Conservation (phyloP, 2,113 vertebrate genomes). For the Puntigrus tetrazona region DNA sequence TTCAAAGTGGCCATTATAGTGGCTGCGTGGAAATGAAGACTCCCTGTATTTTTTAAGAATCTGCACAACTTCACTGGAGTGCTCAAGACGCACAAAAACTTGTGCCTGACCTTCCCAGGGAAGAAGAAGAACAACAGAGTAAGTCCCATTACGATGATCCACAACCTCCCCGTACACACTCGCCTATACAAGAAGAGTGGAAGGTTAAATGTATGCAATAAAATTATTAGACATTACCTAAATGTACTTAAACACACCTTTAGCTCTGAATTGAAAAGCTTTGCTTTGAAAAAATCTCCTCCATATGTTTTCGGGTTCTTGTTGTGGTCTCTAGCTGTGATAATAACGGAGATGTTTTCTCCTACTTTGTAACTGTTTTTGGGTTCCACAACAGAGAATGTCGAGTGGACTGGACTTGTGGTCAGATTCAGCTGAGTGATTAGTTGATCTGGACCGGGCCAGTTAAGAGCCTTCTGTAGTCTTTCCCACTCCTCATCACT, state of each 20-base stretch:
- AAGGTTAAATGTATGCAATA: not conserved
- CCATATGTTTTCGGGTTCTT: not conserved
- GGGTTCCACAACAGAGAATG: not conserved
- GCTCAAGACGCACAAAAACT: too few species aligned
- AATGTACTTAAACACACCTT: not conserved
- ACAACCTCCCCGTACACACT: slow-evolving; percentile 27
- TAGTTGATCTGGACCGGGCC: not conserved
- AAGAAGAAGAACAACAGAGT: not conserved
- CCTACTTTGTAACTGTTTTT: not conserved
- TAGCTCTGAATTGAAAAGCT: not conserved
- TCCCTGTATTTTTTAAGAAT: too few species aligned
- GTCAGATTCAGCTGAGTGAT: not conserved
- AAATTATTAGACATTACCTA: not conserved
- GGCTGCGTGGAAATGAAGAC: too few species aligned
- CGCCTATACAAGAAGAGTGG: not conserved
- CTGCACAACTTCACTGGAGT: too few species aligned
- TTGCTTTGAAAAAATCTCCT: not conserved
- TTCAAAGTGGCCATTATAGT: too few species aligned
- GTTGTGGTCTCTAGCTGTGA: not conserved
- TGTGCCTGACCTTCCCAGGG: too few species aligned
- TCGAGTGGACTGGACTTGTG: slow-evolving; percentile 17
- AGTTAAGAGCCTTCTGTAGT: not conserved
- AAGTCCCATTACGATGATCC: slow-evolving; percentile 1
- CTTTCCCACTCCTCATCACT: not conserved
- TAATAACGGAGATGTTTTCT: not conserved